Conservation (phyloP, 2,113 vertebrate species). For the Indri indri region DNA sequence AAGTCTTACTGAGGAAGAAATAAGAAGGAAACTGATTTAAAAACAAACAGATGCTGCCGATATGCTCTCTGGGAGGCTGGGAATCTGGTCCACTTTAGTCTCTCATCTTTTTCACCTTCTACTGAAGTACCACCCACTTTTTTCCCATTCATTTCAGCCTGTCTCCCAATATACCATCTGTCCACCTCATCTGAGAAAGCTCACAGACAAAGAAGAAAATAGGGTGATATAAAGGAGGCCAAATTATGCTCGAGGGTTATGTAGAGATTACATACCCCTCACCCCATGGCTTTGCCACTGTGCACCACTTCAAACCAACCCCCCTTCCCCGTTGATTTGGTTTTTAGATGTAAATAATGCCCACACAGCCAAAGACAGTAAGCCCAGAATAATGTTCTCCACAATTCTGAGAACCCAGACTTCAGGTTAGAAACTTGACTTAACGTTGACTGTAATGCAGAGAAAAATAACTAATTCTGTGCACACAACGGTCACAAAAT, state of each 20-base stretch:
- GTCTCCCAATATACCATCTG: constrained; percentile 53
- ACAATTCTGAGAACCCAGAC: not conserved
- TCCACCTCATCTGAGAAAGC: constrained; percentile 33
- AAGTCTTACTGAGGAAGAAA: constrained; percentile 67
- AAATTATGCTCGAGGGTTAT: not conserved
- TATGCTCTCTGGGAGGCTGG: constrained; percentile 54
- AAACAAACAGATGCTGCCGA: constrained; percentile 67
- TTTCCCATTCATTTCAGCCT: constrained; percentile 65
- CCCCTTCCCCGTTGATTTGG: not conserved
- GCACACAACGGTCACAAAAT: not conserved
- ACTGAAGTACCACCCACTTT: constrained; percentile 50
- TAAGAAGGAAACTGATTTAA: constrained; percentile 66
- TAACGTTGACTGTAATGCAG: not conserved
- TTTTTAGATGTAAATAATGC: not conserved
- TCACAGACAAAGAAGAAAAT: constrained; percentile 38
- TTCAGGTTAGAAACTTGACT: not conserved
- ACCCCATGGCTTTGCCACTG: fast-evolving
- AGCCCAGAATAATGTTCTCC: not conserved
- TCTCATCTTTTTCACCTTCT: constrained; percentile 67
- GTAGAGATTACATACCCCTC: not conserved
- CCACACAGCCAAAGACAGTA: not conserved
- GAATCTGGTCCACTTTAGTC: constrained; percentile 56
- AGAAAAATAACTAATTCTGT: constrained; percentile 29
- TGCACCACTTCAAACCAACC: not conserved
- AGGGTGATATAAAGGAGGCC: not conserved